Evolutionary conservation across 2,888 invertebrate species (phyloP), one percentile per base, ranked within the genome.

Genomic region (Myopa testacea): DNA sequence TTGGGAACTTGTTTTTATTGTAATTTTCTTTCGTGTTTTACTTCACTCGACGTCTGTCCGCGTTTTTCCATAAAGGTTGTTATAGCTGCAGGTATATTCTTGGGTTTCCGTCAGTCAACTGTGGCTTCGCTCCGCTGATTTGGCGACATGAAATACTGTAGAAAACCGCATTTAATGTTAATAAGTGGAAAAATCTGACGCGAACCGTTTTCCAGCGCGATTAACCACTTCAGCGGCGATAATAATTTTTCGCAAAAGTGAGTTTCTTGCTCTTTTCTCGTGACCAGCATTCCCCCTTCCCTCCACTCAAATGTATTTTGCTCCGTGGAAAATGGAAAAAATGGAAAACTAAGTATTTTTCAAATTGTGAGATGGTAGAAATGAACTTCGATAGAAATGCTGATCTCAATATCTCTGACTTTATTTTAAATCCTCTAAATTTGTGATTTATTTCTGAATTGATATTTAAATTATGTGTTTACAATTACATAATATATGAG

Each of bases 11-110:
- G n/a, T n/a, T 1, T 26, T 26, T 26, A 26, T 1, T 26, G 26
- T 2, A 26, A 26, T 26, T 26, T n/a, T n/a, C n/a, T n/a, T n/a
- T 26, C 26, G 50, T 3, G 50, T 50, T 50, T 8, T 14, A 50
- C 50, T 50, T 10, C 50, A 50, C 3, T 60, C 55, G 60, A 65
- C 70, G 26, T 45, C 40, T 58, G 37, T 16, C 8, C 8, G 7
- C 45, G 67, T 70, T 67, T 40, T 34, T 45, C 58, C 72, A 60
- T 68, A 83, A 75, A 85, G 85, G 82, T 84, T 82, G 79, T 85
- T 84, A 79, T 82, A 84, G 82, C 50, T n/a, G 12, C n/a, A n/a
- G n/a, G n/a, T 34, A 72, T 38, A 26, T 26, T 26, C 26, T 26
- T 69, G 40, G 10, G 4, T 68, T 19, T 8, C 26, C 37, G 10